Base-by-base conservation (phyloP, 2,113 vertebrate species). In the Amazona vittata region DNA sequence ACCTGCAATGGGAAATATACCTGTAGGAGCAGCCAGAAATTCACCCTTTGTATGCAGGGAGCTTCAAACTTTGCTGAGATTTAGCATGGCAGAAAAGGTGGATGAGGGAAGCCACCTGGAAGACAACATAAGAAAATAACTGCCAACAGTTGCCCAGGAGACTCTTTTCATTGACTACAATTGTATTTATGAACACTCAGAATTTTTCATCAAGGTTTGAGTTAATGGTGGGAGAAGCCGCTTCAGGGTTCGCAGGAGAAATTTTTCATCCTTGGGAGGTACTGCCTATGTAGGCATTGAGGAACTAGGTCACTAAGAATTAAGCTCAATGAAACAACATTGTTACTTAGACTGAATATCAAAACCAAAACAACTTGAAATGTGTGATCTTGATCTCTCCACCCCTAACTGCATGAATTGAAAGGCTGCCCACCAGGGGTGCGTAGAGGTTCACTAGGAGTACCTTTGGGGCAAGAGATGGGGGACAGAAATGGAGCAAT, bases 201-300 rank as follows among this genome's bases (percentile, higher is more conserved):
- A 35, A 15, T 6, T 80, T 86, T 41, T 62, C 4, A 0, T 10
- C 21, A 67, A 52, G 9, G 41, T 68, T 33, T 53, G 20, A 62
- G 25, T 41, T 62, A 80, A 31, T 7, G n/a, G 20, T 37, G 29
- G 39, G 25, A 86, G 62, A 46, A 62, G 28, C 19, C 0, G 1
- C 26, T 25, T 44, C 26, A 44, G 37, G 22, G 19, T 60, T 73
- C 37, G 19, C 24, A 29, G 25, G 9, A 12, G 33, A 60, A 60
- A 53, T 62, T 60, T 41, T 20, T 68, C 39, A 60, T 41, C 33
- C 33, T 50, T 74, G 24, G 74, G 24, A 46, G 28, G 41, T 46
- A 15, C 19, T 26, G 13, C 16, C 22, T 21, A 12, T 0, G 1
- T 7, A 35, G 19, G 11, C 3, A 0, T 21, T 31, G 52, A 74